These are phyloP conservation scores for Ariolimax columbianus DNA, from an alignment of 2,888 invertebrate genomes.

Conservation along the genomic window DNA sequence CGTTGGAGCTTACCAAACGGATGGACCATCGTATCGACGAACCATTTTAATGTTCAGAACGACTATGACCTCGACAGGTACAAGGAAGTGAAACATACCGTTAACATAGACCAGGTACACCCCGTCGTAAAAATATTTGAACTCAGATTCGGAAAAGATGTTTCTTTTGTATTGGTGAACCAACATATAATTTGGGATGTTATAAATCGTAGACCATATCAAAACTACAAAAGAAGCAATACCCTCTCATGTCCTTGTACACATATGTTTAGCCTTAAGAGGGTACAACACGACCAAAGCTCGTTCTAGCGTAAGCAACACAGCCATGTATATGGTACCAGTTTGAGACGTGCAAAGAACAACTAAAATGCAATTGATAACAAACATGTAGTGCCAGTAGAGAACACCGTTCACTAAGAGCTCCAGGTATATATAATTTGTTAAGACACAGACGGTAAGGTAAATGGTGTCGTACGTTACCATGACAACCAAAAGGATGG, in stretches of 20 bases:
- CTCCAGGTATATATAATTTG: slow-evolving; percentile 59
- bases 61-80: slow-evolving; percentile 52
- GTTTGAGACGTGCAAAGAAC: slow-evolving; percentile 52
- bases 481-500: slow-evolving; percentile 93
- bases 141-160: slow-evolving; percentile 44
- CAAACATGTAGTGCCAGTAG: slow-evolving; percentile 40
- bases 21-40: slow-evolving; percentile 15
- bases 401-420: slow-evolving; percentile 54
- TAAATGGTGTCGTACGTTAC: slow-evolving; percentile 83
- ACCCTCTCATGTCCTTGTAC: slow-evolving; percentile 52
- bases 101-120: slow-evolving; percentile 55
- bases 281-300: slow-evolving; percentile 52
- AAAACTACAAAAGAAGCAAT: slow-evolving; percentile 49
- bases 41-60: slow-evolving; percentile 52
- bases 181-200: slow-evolving; percentile 52
- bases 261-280: no score
- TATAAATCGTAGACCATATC: slow-evolving; percentile 53
- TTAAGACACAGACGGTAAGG: slow-evolving; percentile 56
- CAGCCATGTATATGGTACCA: slow-evolving; percentile 54
- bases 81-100: slow-evolving; percentile 50
- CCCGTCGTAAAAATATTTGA: slow-evolving; percentile 50
- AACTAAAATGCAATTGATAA: slow-evolving; percentile 46
- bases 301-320: slow-evolving; percentile 52
- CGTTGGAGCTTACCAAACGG: slow-evolving; percentile 21
- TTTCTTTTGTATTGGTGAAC: slow-evolving; percentile 39